These are phyloP conservation scores for Zaprionus kolodkinae DNA, from an alignment of 1,140 invertebrate species.

Conservation along the genomic window DNA sequence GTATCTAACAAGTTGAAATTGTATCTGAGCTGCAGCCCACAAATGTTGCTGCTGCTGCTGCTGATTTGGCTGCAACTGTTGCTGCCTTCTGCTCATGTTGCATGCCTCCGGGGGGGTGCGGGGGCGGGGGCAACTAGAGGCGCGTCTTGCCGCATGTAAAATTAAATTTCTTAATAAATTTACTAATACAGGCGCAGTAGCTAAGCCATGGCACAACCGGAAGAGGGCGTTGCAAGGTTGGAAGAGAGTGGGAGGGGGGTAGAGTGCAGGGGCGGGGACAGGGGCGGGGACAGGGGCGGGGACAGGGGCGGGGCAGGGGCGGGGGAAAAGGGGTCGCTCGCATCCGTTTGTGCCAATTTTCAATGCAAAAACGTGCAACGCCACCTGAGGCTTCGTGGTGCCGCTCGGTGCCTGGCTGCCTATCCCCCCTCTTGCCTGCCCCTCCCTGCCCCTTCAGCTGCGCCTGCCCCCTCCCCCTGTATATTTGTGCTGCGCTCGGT, in stretches of 20 bases:
- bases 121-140: background rate
- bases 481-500: slow-evolving; percentile 69
- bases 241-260: background rate
- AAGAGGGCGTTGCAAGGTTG: background rate
- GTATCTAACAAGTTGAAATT: background rate
- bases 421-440: background rate
- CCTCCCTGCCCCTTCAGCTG: background rate
- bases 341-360: slow-evolving; percentile 75
- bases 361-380: slow-evolving; percentile 46
- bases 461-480: background rate
- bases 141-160: slow-evolving; percentile 20
- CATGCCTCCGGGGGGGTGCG: background rate
- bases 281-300: background rate
- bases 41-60: background rate
- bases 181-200: slow-evolving; percentile 4
- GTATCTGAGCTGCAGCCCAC: background rate
- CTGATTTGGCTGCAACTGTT: slow-evolving; percentile 26
- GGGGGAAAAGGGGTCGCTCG: slow-evolving; percentile 31
- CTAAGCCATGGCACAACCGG: background rate
- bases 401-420: slow-evolving; percentile 14
- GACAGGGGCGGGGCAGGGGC: background rate
- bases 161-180: slow-evolving; percentile 51
- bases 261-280: background rate
- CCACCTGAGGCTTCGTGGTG: slow-evolving; percentile 31
- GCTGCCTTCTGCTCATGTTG: slow-evolving; percentile 21